These are phyloP conservation scores for Lissocephala sabroskyi DNA, from an alignment of 2,888 invertebrate species.

Conservation along the genomic window DNA sequence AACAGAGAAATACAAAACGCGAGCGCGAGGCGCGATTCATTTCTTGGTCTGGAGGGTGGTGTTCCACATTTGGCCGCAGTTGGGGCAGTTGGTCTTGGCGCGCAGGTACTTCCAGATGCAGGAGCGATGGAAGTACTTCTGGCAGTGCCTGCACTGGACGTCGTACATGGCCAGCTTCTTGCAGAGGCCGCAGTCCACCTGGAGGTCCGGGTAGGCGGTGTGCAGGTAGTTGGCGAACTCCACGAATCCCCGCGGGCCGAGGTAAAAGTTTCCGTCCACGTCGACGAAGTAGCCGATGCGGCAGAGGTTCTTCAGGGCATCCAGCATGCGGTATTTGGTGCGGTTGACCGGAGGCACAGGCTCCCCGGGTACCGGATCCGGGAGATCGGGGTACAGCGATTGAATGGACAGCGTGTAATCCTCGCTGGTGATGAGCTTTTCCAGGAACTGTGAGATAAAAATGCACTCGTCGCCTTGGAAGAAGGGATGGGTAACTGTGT, in stretches of 20 bases:
- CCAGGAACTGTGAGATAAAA: conserved; percentile 37
- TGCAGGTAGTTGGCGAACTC: conserved; percentile 41
- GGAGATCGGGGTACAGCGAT: conserved; percentile 22
- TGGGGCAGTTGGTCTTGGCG: conserved; percentile 43
- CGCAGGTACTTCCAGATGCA: conserved; percentile 41
- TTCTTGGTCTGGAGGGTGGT: too few species aligned
- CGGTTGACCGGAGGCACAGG: too few species aligned
- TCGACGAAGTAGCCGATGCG: conserved; percentile 41
- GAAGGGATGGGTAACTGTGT: conserved; percentile 27
- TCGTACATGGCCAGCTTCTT: conserved; percentile 44
- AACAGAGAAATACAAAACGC: too few species aligned
- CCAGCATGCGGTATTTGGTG: conserved; percentile 38
- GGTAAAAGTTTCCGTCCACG: conserved; percentile 24
- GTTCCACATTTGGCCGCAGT: conserved; percentile 30
- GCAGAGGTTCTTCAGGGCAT: conserved; percentile 34
- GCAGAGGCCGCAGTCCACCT: conserved; percentile 38
- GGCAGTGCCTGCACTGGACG: conserved; percentile 33
- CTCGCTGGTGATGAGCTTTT: conserved; percentile 26
- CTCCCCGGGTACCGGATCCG: conserved; percentile 5
- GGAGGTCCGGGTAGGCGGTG: conserved; percentile 30
- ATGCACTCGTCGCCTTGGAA: conserved; percentile 36
- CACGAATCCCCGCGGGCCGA: conserved; percentile 43
- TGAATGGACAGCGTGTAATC: conserved; percentile 39
- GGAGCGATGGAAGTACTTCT: conserved; percentile 30
- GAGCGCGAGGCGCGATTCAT: too few species aligned